Conservation (phyloP, 2,888 invertebrate species). For the Zhuqinia jingwanae region DNA sequence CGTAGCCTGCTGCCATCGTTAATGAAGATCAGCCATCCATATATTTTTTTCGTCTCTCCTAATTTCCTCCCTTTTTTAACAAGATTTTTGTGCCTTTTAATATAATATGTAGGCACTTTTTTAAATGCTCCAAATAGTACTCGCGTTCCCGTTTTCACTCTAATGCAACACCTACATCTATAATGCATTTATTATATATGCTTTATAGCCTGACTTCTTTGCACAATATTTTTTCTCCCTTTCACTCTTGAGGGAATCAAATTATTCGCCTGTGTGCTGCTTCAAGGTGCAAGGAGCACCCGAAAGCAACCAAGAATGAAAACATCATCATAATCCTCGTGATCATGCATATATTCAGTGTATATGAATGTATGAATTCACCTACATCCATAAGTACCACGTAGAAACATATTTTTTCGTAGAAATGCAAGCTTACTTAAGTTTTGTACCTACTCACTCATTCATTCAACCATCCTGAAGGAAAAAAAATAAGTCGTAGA, state of each 20-base stretch:
- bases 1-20: too few relatives aligned
- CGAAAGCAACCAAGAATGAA: not conserved
- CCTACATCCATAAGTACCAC: too few relatives aligned
- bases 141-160: slow-evolving; percentile 3
- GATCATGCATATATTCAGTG: not conserved
- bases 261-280: slow-evolving; percentile 25
- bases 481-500: too few relatives aligned
- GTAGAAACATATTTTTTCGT: too few relatives aligned
- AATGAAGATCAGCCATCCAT: too few relatives aligned
- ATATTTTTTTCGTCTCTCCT: not conserved
- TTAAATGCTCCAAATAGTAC: slow-evolving; percentile 29
- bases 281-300: slow-evolving; percentile 32
- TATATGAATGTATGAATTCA: not conserved
- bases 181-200: slow-evolving; percentile 33
- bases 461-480: not conserved
- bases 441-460: not conserved
- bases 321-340: too few relatives aligned
- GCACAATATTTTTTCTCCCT: slow-evolving; percentile 5
- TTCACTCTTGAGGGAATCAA: slow-evolving; percentile 26
- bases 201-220: not conserved
- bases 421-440: too few relatives aligned
- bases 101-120: too few relatives aligned
- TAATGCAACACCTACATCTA: slow-evolving; percentile 36
- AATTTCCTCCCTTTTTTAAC: not conserved
- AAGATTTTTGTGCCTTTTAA: not conserved